Evolutionary conservation across 2,888 invertebrate genomes (phyloP).

Genomic region (Catocala sponsa): DNA sequence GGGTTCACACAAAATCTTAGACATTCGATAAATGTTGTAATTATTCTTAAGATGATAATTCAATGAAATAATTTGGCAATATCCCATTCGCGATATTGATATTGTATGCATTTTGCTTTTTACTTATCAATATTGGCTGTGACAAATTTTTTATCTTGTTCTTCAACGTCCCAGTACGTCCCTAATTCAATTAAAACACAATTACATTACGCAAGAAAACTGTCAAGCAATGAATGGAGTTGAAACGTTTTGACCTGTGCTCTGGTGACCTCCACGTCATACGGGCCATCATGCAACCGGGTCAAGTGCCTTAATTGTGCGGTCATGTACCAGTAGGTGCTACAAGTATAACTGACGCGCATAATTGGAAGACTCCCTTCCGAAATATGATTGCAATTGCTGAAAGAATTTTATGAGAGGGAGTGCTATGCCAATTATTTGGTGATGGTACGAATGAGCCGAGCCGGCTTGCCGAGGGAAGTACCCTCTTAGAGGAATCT

Average conservation of each 20-base stretch:
- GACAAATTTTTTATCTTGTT: not conserved
- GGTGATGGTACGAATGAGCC: too few species aligned
- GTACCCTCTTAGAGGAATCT: too few species aligned
- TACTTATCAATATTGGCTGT: too few species aligned
- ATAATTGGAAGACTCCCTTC: not conserved
- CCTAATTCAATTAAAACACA: slow-evolving; percentile 21
- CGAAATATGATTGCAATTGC: not conserved
- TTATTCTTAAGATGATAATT: too few species aligned
- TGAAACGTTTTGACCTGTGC: slow-evolving; percentile 61
- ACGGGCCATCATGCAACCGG: slow-evolving; percentile 61
- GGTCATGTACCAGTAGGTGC: slow-evolving; percentile 29
- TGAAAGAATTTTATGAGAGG: too few species aligned
- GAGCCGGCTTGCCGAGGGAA: too few species aligned
- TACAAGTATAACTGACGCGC: slow-evolving; percentile 4
- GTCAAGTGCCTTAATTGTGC: slow-evolving; percentile 80
- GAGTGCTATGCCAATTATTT: too few species aligned
- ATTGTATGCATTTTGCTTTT: too few species aligned
- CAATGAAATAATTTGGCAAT: too few species aligned
- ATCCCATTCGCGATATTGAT: too few species aligned
- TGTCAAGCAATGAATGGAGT: slow-evolving; percentile 54
- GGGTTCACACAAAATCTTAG: too few species aligned
- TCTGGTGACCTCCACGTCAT: slow-evolving; percentile 62
- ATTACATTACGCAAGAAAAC: slow-evolving; percentile 37
- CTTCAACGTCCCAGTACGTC: not conserved
- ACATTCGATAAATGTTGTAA: too few species aligned